Conservation (phyloP, 2,888 invertebrate species). For the Napeogenes inachia region DNA sequence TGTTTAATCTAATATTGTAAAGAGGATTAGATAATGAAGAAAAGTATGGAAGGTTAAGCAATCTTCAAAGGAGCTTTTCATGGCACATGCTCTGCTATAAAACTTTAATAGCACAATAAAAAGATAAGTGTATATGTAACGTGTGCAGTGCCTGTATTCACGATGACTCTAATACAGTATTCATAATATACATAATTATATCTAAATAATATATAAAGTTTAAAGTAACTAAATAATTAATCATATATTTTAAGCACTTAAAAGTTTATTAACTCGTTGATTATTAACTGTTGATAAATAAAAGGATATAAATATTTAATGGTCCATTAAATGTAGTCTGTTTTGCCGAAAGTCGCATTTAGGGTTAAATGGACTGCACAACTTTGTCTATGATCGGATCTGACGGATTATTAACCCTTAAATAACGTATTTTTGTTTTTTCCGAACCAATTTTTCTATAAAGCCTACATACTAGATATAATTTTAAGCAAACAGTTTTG, state of each 20-base stretch:
- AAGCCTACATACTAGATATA: not conserved
- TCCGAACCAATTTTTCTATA: not conserved
- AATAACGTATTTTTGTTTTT: not conserved
- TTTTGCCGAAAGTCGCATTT: constrained; percentile 41
- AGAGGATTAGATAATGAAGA: constrained; percentile 7
- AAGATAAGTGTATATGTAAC: constrained; percentile 33
- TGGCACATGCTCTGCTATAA: constrained; percentile 26
- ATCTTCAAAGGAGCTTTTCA: constrained; percentile 22
- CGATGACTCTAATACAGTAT: constrained; percentile 5
- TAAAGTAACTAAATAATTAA: too few species aligned
- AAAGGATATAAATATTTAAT: constrained; percentile 35
- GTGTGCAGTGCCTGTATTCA: constrained; percentile 26
- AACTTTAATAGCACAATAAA: constrained; percentile 34
- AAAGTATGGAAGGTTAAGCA: constrained; percentile 8
- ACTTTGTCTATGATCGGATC: constrained; percentile 37
- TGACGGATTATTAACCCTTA: constrained; percentile 19
- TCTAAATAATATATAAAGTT: too few species aligned
- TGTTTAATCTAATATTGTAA: not conserved
- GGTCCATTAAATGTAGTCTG: constrained; percentile 35
- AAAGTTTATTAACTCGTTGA: too few species aligned
- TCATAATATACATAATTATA: too few species aligned
- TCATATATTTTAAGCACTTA: too few species aligned
- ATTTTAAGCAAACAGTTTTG: too few species aligned
- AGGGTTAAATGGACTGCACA: constrained; percentile 41
- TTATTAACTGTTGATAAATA: constrained; percentile 17